Evolutionary conservation across 1,140 invertebrate genomes (phyloP).

Genomic region (Nixonia krombeini): DNA sequence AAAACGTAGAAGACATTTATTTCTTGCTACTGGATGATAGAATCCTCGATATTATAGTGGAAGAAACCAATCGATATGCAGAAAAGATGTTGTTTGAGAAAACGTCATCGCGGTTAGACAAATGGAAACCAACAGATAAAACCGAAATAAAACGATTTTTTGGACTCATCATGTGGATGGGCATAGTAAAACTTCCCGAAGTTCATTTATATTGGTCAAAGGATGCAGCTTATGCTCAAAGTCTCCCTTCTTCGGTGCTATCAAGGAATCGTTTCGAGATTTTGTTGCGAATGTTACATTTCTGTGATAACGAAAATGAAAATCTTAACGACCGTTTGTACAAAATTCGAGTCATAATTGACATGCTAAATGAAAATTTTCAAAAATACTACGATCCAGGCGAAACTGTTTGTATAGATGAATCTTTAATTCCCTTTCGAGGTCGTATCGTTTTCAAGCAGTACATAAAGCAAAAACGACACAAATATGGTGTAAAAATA

Average conservation of each 20-base stretch:
- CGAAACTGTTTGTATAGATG: too few species aligned
- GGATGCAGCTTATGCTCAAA: neutral
- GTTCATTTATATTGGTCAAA: neutral
- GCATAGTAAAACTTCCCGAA: neutral
- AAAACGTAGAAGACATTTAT: slow-evolving; percentile 17
- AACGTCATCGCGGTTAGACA: neutral
- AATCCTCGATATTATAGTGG: slow-evolving; percentile 14
- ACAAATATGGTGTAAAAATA: neutral
- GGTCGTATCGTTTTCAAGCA: too few species aligned
- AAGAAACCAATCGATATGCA: slow-evolving; percentile 20
- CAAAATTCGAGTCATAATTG: too few species aligned
- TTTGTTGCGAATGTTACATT: neutral
- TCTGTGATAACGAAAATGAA: neutral
- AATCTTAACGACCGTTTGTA: too few species aligned
- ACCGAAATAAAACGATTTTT: neutral
- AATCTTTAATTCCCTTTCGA: too few species aligned
- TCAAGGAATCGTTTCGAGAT: neutral
- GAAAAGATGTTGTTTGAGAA: slow-evolving; percentile 4
- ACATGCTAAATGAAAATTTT: too few species aligned
- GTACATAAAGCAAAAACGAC: neutral
- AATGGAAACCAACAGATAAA: neutral
- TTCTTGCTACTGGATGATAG: slow-evolving; percentile 8
- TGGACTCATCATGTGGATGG: neutral
- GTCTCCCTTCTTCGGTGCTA: neutral
- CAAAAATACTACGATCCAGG: too few species aligned